These are phyloP conservation scores for Pardosa pseudoannulata DNA, from an alignment of 2,888 invertebrate genomes.

Conservation along the genomic window DNA sequence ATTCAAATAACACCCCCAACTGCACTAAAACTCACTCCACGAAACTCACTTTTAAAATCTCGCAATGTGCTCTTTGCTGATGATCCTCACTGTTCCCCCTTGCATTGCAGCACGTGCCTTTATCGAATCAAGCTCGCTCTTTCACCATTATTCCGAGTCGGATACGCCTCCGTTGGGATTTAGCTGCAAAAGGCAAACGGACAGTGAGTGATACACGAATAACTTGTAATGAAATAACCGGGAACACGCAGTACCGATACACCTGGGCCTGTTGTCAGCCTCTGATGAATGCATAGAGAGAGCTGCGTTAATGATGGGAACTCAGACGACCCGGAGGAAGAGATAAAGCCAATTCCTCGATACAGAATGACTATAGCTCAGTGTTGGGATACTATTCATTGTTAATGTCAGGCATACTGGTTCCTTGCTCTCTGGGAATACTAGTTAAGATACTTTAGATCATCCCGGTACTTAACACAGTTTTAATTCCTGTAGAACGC, in stretches of 20 bases:
- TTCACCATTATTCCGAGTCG: conserved; percentile 34
- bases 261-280: conserved; percentile 43
- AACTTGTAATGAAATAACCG: conserved; percentile 62
- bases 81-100: not conserved
- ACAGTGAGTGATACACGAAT: conserved; percentile 44
- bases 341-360: not conserved
- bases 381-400: not conserved
- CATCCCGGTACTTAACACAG: too few species aligned
- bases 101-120: conserved; percentile 28
- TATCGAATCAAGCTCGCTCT: conserved; percentile 43
- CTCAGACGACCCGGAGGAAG: not conserved
- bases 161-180: conserved; percentile 37
- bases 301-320: not conserved
- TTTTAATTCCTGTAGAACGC: too few species aligned
- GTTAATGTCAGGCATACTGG: too few species aligned
- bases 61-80: not conserved
- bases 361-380: not conserved
- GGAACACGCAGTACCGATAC: conserved; percentile 28
- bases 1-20: conserved; percentile 14
- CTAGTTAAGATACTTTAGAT: too few species aligned
- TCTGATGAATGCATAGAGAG: conserved; percentile 38
- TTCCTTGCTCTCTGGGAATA: too few species aligned
- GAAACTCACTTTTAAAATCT: conserved; percentile 20
- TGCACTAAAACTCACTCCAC: conserved; percentile 2
- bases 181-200: conserved; percentile 32